These are phyloP conservation scores for Molossus alvarezi DNA, from an alignment of 2,797 vertebrate genomes.

Conservation along the genomic window DNA sequence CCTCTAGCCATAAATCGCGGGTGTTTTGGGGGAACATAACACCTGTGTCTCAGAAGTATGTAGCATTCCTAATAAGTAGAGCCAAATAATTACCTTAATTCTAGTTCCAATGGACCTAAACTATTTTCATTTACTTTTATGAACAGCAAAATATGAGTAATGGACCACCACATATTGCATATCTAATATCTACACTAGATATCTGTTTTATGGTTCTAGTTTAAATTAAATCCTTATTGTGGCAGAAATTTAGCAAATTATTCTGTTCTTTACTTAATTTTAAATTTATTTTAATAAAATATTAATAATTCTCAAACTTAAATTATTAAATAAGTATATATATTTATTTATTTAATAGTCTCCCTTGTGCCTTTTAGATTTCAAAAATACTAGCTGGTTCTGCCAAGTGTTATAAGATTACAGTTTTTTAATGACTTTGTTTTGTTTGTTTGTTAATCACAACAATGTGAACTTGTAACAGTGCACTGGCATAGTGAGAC, in stretches of 20 bases:
- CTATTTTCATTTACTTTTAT: neutral
- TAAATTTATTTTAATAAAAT: neutral
- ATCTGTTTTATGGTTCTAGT: neutral
- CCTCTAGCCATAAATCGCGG: neutral
- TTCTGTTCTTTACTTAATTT: neutral
- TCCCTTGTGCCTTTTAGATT: conserved; percentile 11
- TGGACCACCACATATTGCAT: neutral
- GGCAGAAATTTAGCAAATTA: neutral
- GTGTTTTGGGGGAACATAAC: neutral
- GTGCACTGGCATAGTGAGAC: neutral
- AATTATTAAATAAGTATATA: neutral
- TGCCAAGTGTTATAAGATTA: conserved; percentile 52
- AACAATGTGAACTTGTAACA: conserved; percentile 45
- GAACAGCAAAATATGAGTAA: neutral
- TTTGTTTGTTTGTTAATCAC: conserved; percentile 13
- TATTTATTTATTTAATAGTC: neutral
- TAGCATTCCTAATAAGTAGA: neutral
- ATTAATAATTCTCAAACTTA: neutral
- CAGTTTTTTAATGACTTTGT: conserved; percentile 37
- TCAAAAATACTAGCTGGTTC: conserved; percentile 52
- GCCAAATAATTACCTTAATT: neutral
- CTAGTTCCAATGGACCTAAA: neutral
- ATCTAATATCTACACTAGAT: neutral
- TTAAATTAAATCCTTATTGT: neutral
- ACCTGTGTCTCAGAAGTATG: neutral